These are phyloP conservation scores for Melanargia galathea DNA, from an alignment of 2,888 invertebrate species.

Conservation along the genomic window DNA sequence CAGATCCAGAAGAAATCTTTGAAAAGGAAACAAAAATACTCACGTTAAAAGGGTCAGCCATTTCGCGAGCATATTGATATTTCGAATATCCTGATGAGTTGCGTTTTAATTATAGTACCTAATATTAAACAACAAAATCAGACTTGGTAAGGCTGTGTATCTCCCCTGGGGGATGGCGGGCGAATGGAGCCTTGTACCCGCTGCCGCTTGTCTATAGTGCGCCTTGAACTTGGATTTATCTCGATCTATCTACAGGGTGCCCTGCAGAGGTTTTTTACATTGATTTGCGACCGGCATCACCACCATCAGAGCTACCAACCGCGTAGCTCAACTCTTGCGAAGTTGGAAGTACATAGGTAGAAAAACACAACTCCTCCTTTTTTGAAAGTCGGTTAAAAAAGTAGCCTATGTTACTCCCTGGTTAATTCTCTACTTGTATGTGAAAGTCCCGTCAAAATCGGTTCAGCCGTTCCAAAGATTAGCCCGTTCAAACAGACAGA, in stretches of 20 bases:
- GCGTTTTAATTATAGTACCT: slow-evolving; percentile 5
- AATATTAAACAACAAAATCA: background rate
- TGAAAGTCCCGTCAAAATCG: no score
- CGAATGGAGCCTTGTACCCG: slow-evolving; percentile 74
- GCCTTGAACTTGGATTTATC: slow-evolving; percentile 81
- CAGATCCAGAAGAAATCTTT: background rate
- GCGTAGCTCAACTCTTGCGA: no score
- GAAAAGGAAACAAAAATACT: slow-evolving; percentile 12
- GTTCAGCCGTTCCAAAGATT: no score
- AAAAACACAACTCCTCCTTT: no score
- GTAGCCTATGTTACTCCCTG: no score
- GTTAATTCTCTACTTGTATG: no score
- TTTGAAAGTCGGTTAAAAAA: no score
- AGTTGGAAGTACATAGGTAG: no score
- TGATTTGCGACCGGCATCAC: slow-evolving; percentile 9
- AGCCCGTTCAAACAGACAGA: no score
- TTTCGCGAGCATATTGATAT: slow-evolving; percentile 41
- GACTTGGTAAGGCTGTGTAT: slow-evolving; percentile 31
- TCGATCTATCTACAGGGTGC: slow-evolving; percentile 71
- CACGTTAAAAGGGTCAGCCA: slow-evolving; percentile 42
- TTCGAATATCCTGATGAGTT: slow-evolving; percentile 17
- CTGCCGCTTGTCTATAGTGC: slow-evolving; percentile 65
- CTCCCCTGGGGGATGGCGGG: slow-evolving; percentile 51
- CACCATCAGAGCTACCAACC: no score
- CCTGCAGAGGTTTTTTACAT: slow-evolving; percentile 45